These are phyloP conservation scores for Meloidogyne hapla DNA, from an alignment of 1,140 invertebrate genomes.

Conservation along the genomic window DNA sequence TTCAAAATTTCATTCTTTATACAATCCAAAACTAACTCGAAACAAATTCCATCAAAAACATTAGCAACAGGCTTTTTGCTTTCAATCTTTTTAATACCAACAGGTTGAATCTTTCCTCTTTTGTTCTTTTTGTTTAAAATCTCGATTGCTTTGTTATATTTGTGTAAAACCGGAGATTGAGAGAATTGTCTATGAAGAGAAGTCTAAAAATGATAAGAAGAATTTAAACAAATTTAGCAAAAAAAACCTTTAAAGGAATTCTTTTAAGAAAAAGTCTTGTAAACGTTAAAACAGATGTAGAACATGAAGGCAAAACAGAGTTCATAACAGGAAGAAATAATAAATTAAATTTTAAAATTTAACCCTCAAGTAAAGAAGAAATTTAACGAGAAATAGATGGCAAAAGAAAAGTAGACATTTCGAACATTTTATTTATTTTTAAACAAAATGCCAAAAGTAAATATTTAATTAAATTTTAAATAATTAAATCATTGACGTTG, in stretches of 20 bases:
- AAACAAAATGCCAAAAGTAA: no score
- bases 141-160: not conserved
- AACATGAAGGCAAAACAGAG: not conserved
- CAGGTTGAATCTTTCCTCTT: not conserved
- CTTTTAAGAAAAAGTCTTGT: not conserved
- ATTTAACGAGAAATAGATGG: no score
- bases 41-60: not conserved
- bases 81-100: not conserved
- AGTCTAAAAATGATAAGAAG: not conserved
- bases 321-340: not conserved
- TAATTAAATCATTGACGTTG: no score
- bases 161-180: not conserved
- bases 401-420: no score
- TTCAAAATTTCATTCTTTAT: no score
- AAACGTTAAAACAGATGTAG: not conserved
- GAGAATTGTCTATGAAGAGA: not conserved
- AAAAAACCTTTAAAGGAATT: not conserved
- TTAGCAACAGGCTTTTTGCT: not conserved
- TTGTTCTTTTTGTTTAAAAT: not conserved
- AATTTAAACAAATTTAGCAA: not conserved
- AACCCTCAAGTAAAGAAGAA: no score
- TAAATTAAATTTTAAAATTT: no score
- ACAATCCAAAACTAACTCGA: not conserved
- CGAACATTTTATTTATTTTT: no score
- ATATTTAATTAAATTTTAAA: no score